These are phyloP conservation scores for Glaucopsyche alexis DNA, from an alignment of 2,888 invertebrate species.

Conservation along the genomic window DNA sequence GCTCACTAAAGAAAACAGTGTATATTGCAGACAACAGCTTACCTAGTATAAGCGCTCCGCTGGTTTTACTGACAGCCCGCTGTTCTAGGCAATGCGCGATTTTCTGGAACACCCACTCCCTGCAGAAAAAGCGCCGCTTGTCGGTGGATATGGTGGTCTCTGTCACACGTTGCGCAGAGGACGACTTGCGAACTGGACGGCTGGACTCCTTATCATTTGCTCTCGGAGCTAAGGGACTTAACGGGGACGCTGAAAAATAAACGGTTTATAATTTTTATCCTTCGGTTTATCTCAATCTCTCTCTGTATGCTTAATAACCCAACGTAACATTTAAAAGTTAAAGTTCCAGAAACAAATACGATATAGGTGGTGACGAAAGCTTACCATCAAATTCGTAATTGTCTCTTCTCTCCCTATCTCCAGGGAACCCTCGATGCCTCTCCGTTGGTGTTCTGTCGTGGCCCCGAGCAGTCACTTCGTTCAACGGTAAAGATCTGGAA, in stretches of 20 bases:
- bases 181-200: constrained; percentile 68
- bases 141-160: constrained; percentile 74
- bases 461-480: constrained; percentile 66
- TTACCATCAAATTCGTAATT: constrained; percentile 63
- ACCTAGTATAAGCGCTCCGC: constrained; percentile 93
- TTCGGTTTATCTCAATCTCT: too few species aligned
- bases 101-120: constrained; percentile 98
- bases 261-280: too few species aligned
- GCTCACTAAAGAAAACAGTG: too few species aligned
- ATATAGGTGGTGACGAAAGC: background rate
- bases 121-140: constrained; percentile 90
- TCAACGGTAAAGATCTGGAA: constrained; percentile 69
- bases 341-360: background rate
- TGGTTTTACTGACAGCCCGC: constrained; percentile 89
- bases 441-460: constrained; percentile 74
- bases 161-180: constrained; percentile 63
- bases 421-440: constrained; percentile 60
- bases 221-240: constrained; percentile 58
- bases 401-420: constrained; percentile 52
- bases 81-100: constrained; percentile 95
- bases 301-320: too few species aligned
- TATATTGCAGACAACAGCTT: constrained; percentile 36
- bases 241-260: constrained; percentile 54
- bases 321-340: too few species aligned
- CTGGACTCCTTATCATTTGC: constrained; percentile 51